These are phyloP conservation scores for Chymomyza procnemis DNA, from an alignment of 2,888 invertebrate species.

Conservation along the genomic window DNA sequence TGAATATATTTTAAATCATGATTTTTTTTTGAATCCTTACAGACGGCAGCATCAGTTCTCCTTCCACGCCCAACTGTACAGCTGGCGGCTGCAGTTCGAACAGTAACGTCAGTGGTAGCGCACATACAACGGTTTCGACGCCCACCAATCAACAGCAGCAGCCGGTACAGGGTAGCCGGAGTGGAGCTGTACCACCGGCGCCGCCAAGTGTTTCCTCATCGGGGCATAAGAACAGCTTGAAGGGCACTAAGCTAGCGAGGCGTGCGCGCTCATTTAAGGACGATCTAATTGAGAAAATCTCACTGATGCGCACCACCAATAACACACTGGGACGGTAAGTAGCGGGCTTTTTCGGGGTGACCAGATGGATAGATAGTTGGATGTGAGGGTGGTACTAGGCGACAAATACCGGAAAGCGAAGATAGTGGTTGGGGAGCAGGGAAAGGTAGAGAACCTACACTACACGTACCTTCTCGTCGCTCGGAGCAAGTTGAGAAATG, in stretches of 20 bases:
- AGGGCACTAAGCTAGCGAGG: conserved; percentile 90
- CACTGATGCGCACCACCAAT: conserved; percentile 90
- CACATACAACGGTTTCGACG: conserved; percentile 49
- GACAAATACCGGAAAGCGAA: too few relatives aligned
- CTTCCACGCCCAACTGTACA: conserved; percentile 76
- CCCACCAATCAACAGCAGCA: conserved; percentile 53
- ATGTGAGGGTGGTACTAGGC: too few relatives aligned
- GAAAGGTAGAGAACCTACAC: too few relatives aligned
- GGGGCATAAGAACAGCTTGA: conserved; percentile 87
- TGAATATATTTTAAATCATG: not conserved
- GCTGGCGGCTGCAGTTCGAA: conserved; percentile 39
- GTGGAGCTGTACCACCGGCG: conserved; percentile 47
- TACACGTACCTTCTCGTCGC: too few relatives aligned
- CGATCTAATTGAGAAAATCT: conserved; percentile 93
- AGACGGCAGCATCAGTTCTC: conserved; percentile 77
- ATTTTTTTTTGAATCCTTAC: not conserved
- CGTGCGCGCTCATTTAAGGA: conserved; percentile 95
- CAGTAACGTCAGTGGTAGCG: conserved; percentile 33
- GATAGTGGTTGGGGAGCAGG: too few relatives aligned
- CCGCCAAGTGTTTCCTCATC: conserved; percentile 66
- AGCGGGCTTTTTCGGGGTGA: not conserved
- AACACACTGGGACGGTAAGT: conserved; percentile 79
- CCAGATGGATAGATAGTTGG: too few relatives aligned
- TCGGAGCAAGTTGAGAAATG: too few relatives aligned
- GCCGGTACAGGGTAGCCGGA: conserved; percentile 12